A percentile compares a stretch with the other conserved stretches of the same genome.
These are phyloP conservation scores for Eidolon dupreanum DNA, from an alignment of 2,797 vertebrate species.

Conservation along the genomic window DNA sequence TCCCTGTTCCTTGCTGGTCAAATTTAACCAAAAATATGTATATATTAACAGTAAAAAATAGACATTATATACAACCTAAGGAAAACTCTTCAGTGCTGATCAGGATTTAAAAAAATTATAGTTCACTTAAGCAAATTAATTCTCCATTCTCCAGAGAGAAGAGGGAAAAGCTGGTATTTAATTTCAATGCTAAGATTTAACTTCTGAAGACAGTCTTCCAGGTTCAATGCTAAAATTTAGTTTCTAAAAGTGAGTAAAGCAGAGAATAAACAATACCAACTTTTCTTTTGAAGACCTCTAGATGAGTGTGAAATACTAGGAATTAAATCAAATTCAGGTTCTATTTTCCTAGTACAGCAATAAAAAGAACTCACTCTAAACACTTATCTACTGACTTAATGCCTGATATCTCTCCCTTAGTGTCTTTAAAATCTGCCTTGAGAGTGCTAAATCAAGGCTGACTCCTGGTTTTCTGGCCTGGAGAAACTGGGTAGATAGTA, in stretches of 20 bases:
- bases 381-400: background rate
- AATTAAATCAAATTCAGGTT: constrained; percentile 14
- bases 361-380: background rate
- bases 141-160: background rate
- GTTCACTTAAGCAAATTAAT: background rate
- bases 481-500: background rate
- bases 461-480: background rate
- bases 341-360: background rate
- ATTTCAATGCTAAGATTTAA: constrained; percentile 39
- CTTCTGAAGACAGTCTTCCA: constrained; percentile 37
- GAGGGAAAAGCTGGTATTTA: background rate
- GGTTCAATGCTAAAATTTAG: constrained; percentile 39
- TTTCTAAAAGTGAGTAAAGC: constrained; percentile 1
- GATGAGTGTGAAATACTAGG: background rate
- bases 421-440: background rate
- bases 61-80: background rate
- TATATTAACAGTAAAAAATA: background rate
- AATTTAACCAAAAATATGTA: constrained; percentile 17
- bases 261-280: background rate
- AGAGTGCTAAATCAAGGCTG: background rate
- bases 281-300: constrained; percentile 17
- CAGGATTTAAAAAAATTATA: background rate
- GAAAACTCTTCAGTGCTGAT: background rate
- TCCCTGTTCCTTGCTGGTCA: background rate
- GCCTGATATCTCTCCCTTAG: background rate